Base-by-base conservation (phyloP, 1,140 invertebrate genomes). In the Hycleus phaleratus region DNA sequence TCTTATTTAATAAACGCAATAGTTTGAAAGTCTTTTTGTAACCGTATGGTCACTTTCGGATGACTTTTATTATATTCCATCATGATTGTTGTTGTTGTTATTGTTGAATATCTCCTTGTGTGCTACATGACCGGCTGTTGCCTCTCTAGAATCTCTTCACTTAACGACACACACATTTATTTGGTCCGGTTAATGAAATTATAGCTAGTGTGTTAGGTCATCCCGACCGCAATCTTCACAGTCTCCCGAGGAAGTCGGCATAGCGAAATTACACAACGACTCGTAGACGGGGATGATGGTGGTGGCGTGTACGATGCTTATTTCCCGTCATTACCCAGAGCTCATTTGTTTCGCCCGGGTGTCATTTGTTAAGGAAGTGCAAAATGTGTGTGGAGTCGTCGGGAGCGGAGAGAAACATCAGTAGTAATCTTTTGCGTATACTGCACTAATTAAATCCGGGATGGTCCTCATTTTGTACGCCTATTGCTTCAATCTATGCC, bases 1-100 rank as follows among this genome's bases (percentile, higher is more conserved):
- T 54, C 40, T 61, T 61, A 58, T 61, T 61, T 61, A 61, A 61
- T 61, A 61, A 61, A 61, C 50, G 60, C 48, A 39, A 25, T 44
- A 26, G 60, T 25, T 12, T 11, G 18, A 32, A 32, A 11, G 8
- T 39, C 44, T 61, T 46, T 51, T 61, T 61, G 50, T 32, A 53
- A n/a, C 46, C 11, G n/a, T 32, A 32, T 32, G 32, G 32, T 32
- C 32, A 32, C 32, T 32, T 32, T 32, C 32, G 32, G 7, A 32
- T 32, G 11, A 50, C 57, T 62, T 58, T 62, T 62, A 59, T 62
- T 62, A 59, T 62, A 62, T 59, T 62, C 57, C 32, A 32, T 43
- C 52, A 47, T 40, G 59, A 56, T 60, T 56, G 61, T 62, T 59
- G 60, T 42, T 42, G 40, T 42, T 42, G 0, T 11, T 42, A 39